Conservation (phyloP, 2,888 invertebrate species). For the Morinoia aosen region DNA sequence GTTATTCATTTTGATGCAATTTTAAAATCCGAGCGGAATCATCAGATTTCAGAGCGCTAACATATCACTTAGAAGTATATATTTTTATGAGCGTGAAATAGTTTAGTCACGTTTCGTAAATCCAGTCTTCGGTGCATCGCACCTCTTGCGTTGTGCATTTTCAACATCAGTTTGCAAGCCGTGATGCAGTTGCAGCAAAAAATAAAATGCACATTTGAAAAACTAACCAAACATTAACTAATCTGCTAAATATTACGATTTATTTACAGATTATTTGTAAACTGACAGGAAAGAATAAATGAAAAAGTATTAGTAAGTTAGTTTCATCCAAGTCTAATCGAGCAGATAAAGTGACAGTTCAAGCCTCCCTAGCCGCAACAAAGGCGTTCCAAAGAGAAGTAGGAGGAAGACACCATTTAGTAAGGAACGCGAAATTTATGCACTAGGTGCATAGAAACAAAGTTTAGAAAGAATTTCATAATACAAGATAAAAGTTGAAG, state of each 20-base stretch:
- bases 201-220: not conserved
- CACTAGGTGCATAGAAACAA: too few relatives aligned
- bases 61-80: not conserved
- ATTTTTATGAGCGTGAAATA: not conserved
- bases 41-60: not conserved
- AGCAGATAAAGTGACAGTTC: not conserved
- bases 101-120: not conserved
- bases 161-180: not conserved
- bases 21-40: not conserved
- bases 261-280: not conserved
- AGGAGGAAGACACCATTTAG: too few relatives aligned
- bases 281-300: not conserved
- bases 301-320: not conserved
- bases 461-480: too few relatives aligned
- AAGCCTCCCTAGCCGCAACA: not conserved
- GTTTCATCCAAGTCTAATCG: not conserved
- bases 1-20: not conserved
- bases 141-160: not conserved
- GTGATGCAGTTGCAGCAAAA: not conserved
- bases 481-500: too few relatives aligned
- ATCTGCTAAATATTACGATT: not conserved
- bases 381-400: too few relatives aligned
- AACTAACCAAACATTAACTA: not conserved
- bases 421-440: too few relatives aligned
- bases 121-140: not conserved